Conservation (phyloP, 2,113 vertebrate genomes). For the Sciurus niger region DNA sequence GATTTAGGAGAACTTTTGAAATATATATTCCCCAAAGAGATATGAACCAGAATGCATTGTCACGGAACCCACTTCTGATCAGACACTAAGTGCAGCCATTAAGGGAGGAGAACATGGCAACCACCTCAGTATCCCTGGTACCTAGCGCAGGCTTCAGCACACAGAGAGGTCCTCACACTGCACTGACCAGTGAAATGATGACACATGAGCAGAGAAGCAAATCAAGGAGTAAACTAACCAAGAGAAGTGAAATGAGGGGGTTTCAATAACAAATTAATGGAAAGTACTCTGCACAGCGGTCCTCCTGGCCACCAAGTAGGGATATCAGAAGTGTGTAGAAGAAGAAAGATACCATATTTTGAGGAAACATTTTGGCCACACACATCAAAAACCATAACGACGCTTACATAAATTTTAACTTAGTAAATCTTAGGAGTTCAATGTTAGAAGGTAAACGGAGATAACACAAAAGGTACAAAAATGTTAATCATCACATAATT, state of each 20-base stretch:
- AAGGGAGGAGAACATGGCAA: not conserved
- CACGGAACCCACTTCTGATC: not conserved
- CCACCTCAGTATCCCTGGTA: accelerated
- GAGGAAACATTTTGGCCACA: not conserved
- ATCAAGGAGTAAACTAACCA: not conserved
- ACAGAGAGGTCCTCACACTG: not conserved
- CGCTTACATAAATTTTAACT: not conserved
- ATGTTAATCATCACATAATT: not conserved
- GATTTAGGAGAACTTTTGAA: not conserved
- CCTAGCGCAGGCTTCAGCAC: not conserved
- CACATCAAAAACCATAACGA: not conserved
- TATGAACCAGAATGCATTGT: not conserved
- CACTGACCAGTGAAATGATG: not conserved
- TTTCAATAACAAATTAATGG: not conserved
- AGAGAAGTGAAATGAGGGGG: not conserved
- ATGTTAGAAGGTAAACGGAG: not conserved
- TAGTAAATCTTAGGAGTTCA: not conserved
- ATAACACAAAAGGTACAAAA: not conserved
- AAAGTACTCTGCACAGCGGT: not conserved
- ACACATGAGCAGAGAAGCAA: not conserved
- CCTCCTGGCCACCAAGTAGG: not conserved
- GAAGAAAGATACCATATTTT: not conserved
- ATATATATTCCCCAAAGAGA: not conserved
- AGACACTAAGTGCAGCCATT: not conserved
- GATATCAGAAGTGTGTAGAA: not conserved